These are phyloP conservation scores for Noctua janthe DNA, from an alignment of 2,888 invertebrate genomes.

Conservation along the genomic window DNA sequence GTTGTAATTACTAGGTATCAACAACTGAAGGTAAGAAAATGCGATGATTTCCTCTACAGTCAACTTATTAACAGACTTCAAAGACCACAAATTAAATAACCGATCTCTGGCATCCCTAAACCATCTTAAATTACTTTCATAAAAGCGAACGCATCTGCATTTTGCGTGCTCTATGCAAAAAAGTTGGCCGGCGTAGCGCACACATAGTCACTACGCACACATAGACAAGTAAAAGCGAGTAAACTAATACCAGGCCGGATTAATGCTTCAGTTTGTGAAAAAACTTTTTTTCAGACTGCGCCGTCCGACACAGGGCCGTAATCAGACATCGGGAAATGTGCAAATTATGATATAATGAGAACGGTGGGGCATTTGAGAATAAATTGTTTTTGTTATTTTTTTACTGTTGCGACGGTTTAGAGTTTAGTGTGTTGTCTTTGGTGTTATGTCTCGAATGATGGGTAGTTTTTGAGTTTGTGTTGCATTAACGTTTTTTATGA, in stretches of 20 bases:
- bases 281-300: slow-evolving; percentile 90
- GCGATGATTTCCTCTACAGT: no score
- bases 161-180: slow-evolving; percentile 82
- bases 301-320: slow-evolving; percentile 87
- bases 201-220: slow-evolving; percentile 80
- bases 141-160: slow-evolving; percentile 73
- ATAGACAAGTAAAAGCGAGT: slow-evolving; percentile 87
- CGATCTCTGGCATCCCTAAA: not conserved
- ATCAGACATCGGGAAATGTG: slow-evolving; percentile 72
- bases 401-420: slow-evolving; percentile 2
- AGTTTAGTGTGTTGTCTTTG: slow-evolving; percentile 15
- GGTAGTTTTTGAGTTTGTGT: slow-evolving; percentile 1
- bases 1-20: not conserved
- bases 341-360: slow-evolving; percentile 67
- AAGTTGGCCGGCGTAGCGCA: slow-evolving; percentile 86
- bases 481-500: not conserved
- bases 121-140: slow-evolving; percentile 22
- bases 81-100: not conserved
- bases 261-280: slow-evolving; percentile 91
- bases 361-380: slow-evolving; percentile 33
- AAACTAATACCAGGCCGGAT: slow-evolving; percentile 90
- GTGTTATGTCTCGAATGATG: slow-evolving; percentile 6
- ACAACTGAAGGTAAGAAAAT: not conserved
- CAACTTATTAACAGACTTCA: not conserved
- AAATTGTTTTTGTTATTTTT: slow-evolving; percentile 28